phyloP scores from a whole-genome alignment of 2,888 invertebrate genomes.

The Invenusta paracnida region DNA sequence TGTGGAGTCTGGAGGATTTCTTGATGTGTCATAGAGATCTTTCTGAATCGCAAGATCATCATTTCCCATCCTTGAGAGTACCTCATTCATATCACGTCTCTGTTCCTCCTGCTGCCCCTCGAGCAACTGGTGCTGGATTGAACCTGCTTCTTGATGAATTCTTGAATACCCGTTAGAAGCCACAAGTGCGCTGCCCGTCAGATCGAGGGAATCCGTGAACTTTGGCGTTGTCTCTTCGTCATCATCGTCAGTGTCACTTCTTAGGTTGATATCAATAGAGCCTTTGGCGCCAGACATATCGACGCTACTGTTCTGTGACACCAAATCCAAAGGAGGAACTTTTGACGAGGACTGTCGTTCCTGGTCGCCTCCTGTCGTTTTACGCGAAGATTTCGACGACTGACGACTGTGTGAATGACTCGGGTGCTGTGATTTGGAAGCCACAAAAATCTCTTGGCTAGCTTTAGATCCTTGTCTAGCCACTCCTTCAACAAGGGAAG shows the following conservation, averaged over 20 bases:
- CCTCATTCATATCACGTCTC: not conserved
- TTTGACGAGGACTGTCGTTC: conserved; percentile 15
- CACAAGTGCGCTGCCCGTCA: not conserved
- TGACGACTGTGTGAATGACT: not conserved
- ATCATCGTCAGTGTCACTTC: conserved; percentile 16
- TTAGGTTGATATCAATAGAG: conserved; percentile 31
- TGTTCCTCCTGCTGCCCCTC: not conserved
- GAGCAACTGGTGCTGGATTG: not conserved
- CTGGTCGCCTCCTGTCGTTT: no score
- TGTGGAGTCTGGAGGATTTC: not conserved
- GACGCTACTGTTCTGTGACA: conserved; percentile 16
- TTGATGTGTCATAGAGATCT: not conserved
- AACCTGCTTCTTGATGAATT: not conserved
- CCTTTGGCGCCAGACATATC: conserved; percentile 36
- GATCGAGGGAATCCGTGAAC: not conserved
- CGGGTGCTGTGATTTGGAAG: not conserved
- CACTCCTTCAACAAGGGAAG: no score
- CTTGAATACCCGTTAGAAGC: not conserved
- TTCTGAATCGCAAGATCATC: not conserved
- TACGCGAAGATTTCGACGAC: not conserved
- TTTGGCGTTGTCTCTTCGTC: conserved; percentile 11
- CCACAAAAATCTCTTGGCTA: no score
- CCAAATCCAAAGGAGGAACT: conserved; percentile 33
- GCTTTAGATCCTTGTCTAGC: no score
- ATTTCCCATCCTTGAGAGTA: not conserved